Percentiles rank a stretch among this genome's conserved stretches.
These are phyloP conservation scores for Drosophila sechellia DNA, from an alignment of 1,140 invertebrate genomes.

Conservation along the genomic window DNA sequence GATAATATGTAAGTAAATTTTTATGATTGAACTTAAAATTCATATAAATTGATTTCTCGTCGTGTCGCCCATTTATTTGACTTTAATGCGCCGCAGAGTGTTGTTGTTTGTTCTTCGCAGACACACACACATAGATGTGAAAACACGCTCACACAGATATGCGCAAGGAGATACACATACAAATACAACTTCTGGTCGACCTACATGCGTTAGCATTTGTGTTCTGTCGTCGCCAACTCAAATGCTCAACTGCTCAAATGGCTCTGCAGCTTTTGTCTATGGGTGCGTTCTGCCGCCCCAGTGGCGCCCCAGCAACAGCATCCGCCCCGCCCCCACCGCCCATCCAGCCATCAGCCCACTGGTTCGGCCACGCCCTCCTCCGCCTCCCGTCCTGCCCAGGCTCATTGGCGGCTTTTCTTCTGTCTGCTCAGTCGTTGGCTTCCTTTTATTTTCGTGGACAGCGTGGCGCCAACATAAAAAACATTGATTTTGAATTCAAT, in stretches of 20 bases:
- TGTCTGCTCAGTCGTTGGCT: conserved; percentile 39
- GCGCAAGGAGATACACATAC: conserved; percentile 12
- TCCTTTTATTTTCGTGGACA: conserved; percentile 76
- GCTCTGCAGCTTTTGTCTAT: conserved; percentile 53
- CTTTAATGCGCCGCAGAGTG: conserved; percentile 50
- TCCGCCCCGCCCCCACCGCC: conserved; percentile 14
- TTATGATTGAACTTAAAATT: too few relatives aligned
- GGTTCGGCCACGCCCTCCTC: neutral
- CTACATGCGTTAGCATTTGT: conserved; percentile 57
- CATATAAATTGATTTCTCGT: neutral
- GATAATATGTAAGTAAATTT: neutral
- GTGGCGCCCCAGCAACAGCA: conserved; percentile 73
- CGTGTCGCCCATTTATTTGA: conserved; percentile 20
- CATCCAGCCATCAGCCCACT: conserved; percentile 3
- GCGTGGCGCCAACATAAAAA: conserved; percentile 77
- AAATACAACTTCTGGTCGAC: conserved; percentile 18
- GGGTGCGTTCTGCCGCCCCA: conserved; percentile 69
- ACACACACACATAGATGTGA: conserved; percentile 18
- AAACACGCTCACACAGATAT: conserved; percentile 26
- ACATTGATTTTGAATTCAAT: conserved; percentile 68
- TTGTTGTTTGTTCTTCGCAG: conserved; percentile 47
- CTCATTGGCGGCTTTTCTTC: conserved; percentile 36
- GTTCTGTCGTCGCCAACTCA: conserved; percentile 55
- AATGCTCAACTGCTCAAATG: conserved; percentile 38
- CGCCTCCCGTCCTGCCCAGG: neutral